A percentile compares a stretch with the other conserved stretches of the same genome.
Conservation (phyloP, 1,140 invertebrate species). For the Cherax destructor region DNA sequence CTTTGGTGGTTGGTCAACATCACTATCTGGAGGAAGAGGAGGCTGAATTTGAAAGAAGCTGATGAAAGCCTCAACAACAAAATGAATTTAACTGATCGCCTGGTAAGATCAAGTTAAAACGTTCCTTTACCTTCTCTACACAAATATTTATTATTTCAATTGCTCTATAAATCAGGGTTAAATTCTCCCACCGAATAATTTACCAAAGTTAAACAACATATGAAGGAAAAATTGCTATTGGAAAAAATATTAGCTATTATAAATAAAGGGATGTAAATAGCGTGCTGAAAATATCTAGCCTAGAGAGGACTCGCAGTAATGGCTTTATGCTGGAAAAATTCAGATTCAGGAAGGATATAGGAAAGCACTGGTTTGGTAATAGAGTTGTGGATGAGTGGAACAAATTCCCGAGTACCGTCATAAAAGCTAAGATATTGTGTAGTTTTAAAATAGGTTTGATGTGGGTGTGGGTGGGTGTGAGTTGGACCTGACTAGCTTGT, state of each 20-base stretch:
- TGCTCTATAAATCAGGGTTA: not conserved
- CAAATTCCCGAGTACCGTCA: no score
- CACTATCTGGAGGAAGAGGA: slow-evolving; percentile 25
- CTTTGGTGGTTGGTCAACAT: slow-evolving; percentile 32
- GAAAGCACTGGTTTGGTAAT: no score
- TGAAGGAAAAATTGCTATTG: not conserved
- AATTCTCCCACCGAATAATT: not conserved
- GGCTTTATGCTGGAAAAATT: no score
- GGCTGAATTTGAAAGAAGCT: not conserved
- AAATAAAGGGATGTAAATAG: no score
- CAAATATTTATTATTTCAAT: not conserved
- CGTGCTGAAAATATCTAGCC: no score
- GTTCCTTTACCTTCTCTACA: not conserved
- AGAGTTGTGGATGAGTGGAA: no score
- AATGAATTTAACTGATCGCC: not conserved
- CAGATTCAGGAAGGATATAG: no score
- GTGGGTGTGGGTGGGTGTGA: no score
- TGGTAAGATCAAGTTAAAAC: not conserved
- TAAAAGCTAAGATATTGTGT: no score
- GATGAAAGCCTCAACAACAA: not conserved
- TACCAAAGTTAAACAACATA: not conserved
- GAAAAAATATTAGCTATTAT: not conserved
- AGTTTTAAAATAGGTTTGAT: no score
- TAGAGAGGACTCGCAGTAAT: no score
- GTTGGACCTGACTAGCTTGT: no score